These are phyloP conservation scores for Tethea ocularis DNA, from an alignment of 2,888 invertebrate species.

Conservation along the genomic window DNA sequence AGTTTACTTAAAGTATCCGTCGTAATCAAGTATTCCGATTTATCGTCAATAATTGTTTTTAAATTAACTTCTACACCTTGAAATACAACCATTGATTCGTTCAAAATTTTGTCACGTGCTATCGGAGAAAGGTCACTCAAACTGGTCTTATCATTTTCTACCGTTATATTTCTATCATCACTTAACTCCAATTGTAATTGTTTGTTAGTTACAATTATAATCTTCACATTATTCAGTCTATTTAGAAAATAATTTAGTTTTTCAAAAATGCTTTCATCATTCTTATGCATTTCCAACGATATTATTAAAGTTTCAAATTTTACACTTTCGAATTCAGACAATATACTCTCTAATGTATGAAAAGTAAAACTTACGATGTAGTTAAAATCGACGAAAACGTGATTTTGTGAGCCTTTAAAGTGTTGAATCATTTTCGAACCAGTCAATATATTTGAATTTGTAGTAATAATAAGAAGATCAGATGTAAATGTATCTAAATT, in stretches of 20 bases:
- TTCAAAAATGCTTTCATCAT: not conserved
- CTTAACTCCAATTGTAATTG: not conserved
- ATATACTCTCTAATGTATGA: not conserved
- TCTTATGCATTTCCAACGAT: not conserved
- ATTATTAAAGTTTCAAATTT: not conserved
- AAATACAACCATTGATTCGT: conserved; percentile 7
- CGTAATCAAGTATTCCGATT: conserved; percentile 9
- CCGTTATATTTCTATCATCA: not conserved
- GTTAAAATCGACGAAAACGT: not conserved
- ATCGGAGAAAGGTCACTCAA: conserved; percentile 9
- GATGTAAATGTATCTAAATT: not conserved
- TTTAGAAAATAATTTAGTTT: not conserved
- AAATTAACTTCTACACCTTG: conserved; percentile 14
- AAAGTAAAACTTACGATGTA: not conserved
- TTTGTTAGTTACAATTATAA: not conserved
- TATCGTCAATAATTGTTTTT: conserved; percentile 7
- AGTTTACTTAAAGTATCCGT: conserved; percentile 11
- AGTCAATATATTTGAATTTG: not conserved
- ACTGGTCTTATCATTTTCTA: conserved; percentile 7
- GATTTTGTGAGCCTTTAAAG: not conserved
- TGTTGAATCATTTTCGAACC: not conserved
- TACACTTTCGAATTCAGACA: not conserved
- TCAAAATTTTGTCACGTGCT: conserved; percentile 10
- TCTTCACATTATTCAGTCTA: not conserved
- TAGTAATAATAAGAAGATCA: not conserved